These are phyloP conservation scores for Acronicta aceris DNA, from an alignment of 2,888 invertebrate genomes.

Conservation along the genomic window DNA sequence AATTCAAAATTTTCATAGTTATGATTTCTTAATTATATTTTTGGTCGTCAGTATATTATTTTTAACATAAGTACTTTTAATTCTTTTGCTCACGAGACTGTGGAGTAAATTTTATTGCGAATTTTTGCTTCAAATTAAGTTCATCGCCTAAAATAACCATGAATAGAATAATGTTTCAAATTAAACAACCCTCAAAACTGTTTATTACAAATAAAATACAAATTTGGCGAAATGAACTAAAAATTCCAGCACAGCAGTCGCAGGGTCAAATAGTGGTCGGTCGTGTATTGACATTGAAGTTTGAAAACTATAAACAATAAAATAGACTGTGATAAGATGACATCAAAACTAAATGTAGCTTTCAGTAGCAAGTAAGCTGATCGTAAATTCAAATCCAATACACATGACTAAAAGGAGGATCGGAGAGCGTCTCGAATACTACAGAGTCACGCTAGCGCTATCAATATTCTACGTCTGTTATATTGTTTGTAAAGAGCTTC, in stretches of 20 bases:
- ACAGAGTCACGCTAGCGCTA: conserved; percentile 63
- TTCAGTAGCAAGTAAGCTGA: conserved; percentile 56
- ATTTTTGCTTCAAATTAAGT: conserved; percentile 4
- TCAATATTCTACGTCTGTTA: conserved; percentile 53
- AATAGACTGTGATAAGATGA: conserved; percentile 49
- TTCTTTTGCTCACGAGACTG: conserved; percentile 9
- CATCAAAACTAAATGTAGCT: conserved; percentile 59
- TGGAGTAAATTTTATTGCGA: conserved; percentile 1
- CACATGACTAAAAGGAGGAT: conserved; percentile 60
- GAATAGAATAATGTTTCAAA: conserved; percentile 24
- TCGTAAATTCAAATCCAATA: conserved; percentile 70
- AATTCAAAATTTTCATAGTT: conserved; percentile 27
- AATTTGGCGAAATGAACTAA: conserved; percentile 12
- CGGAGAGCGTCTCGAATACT: conserved; percentile 59
- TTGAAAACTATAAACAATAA: conserved; percentile 48
- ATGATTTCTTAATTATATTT: conserved; percentile 31
- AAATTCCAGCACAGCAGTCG: conserved; percentile 5
- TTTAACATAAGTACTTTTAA: neutral
- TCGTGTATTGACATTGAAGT: conserved; percentile 29
- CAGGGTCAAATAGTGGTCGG: conserved; percentile 28
- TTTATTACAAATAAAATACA: conserved; percentile 12
- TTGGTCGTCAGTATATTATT: neutral
- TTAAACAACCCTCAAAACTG: conserved; percentile 18
- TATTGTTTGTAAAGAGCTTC: conserved; percentile 54
- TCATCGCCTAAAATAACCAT: conserved; percentile 18